These are phyloP conservation scores for Anser cygnoides DNA, from an alignment of 2,113 vertebrate genomes.

Conservation along the genomic window DNA sequence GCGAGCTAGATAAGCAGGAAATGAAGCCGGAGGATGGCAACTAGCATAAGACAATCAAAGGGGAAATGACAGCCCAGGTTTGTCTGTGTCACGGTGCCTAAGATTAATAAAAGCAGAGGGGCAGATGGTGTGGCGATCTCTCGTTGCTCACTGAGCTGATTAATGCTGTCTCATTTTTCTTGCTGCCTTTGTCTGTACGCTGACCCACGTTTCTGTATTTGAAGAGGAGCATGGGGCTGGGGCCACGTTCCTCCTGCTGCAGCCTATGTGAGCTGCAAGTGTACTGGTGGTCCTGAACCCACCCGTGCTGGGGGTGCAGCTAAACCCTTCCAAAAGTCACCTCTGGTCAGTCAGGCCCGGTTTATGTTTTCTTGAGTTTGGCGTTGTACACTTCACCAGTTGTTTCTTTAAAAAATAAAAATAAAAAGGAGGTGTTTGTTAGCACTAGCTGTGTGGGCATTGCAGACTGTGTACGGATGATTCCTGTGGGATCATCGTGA, in stretches of 20 bases:
- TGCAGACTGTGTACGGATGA: fast-evolving
- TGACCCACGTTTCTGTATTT: background rate
- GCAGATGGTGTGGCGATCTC: background rate
- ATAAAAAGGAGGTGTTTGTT: background rate
- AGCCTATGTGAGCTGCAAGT: no score
- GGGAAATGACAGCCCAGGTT: background rate
- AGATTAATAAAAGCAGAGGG: background rate
- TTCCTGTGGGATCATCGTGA: background rate
- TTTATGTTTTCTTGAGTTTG: background rate
- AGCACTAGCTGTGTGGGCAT: background rate
- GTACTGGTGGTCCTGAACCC: background rate
- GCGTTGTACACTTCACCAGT: background rate
- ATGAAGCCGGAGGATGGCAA: background rate
- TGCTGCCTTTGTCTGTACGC: fast-evolving
- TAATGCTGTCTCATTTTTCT: background rate
- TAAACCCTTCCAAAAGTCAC: background rate
- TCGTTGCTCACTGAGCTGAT: background rate
- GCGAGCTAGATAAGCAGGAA: background rate
- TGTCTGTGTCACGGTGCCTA: background rate
- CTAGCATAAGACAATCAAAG: background rate
- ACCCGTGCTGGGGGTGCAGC: background rate
- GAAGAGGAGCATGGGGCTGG: background rate
- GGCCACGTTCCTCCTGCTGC: no score
- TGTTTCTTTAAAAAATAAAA: background rate
- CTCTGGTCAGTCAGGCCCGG: background rate